Base-by-base conservation (phyloP, 2,797 vertebrate species). In the Anniella stebbinsi region DNA sequence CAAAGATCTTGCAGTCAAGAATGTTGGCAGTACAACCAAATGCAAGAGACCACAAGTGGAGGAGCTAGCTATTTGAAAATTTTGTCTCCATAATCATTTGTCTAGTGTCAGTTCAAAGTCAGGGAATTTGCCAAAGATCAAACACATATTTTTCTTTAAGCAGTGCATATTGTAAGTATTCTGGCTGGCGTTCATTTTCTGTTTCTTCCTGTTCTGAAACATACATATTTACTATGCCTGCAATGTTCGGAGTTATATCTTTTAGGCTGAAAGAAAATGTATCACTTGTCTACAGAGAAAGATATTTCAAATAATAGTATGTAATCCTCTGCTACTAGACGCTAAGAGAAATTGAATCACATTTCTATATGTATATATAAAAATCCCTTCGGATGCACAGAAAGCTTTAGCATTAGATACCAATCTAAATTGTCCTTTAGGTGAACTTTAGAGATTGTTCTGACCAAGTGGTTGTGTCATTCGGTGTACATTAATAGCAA, bases 81-180 rank as follows among this genome's bases (percentile, higher is more conserved):
- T 92, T 94, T 94, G 80, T 91, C 80, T 94, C 76, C 72, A 45
- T 87, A 92, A 93, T 93, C 30, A 89, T 90, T 93, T 94, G 33
- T 92, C 69, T 95, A 7, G 0, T 92, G 80, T 92, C 90, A 91
- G 88, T 94, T 96, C 89, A 95, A 95, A 96, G 88, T 78, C 92
- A 95, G 89, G 38, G 30, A 93, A 94, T 54, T 94, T 93, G 60
- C 45, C 73, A 87, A 91, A 91, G 84, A 95, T 93, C 81, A 95
- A 95, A 92, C 5, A 90, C 21, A 87, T 66, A 77, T 94, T 41
- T 93, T 93, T 87, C 78, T 94, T 95, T 90, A 94, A 94, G 92
- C 63, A 93, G 70, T 17, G 94, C 21, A 81, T 93, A 92, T 51
- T 93, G 80, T 91, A 95, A 95, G 89, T 89, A 93, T 92, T 93